Base-by-base conservation (phyloP, 2,888 invertebrate species). In the Vannuccia rotundouncinata region DNA sequence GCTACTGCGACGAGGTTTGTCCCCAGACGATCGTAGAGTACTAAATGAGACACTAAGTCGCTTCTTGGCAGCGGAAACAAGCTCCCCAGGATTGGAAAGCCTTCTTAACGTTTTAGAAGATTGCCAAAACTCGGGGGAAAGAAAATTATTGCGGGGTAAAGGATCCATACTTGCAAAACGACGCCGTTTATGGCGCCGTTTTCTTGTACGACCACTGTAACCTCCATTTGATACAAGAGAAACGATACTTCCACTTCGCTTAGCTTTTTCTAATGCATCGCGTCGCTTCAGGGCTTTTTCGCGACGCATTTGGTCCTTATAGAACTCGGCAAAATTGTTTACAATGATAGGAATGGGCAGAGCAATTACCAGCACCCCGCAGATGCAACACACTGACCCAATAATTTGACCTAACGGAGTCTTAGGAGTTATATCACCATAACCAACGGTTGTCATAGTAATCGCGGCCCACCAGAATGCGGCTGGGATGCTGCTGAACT, bases 261-360 rank as follows among this genome's bases (percentile, higher is more conserved):
- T 95, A 86, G 97, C 97, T 86, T 95, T 92, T 90, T 96, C 96
- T 86, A 98, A 91, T 84, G 97, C 97, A 91, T 97, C 96, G 84
- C 95, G 92, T 85, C 97, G 91, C 90, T 97, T 97, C 84, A 97
- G 91, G 86, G 97, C 97, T 91, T 98, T 98, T 90, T 98, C 97
- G 86, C 96, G 92, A 89, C 97, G 91, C 96, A 97, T 96, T 92
- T 97, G 97, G 90, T 97, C 97, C 92, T 97, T 97, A 92, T 98
- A 98, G 92, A 97, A 98, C 92, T 97, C 97, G 91, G 97, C 96
- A 92, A 98, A 98, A 92, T 98, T 98, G 93, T 97, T 97, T 91
- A 99, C 99, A 91, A 99, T 98, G 92, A 99, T 98, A 90, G 98
- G 98, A 92, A 99, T 98, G 92, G 98, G 98, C 92, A 99, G 93